Conservation (phyloP, 1,140 invertebrate genomes). For the Microplitis demolitor region DNA sequence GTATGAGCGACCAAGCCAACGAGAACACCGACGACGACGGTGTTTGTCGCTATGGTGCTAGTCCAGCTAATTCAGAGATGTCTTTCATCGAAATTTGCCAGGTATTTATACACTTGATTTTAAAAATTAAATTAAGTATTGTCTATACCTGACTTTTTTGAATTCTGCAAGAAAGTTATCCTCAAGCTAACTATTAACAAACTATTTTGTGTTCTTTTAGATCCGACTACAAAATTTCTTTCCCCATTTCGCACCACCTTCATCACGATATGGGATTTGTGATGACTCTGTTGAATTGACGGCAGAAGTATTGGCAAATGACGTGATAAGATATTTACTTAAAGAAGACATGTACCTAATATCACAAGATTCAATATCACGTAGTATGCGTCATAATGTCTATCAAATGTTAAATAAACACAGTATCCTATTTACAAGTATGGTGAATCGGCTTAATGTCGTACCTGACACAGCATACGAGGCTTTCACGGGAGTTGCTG, state of each 20-base stretch:
- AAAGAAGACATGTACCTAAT: constrained; percentile 59
- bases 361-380: constrained; percentile 55
- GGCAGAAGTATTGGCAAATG: constrained; percentile 52
- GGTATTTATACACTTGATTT: constrained; percentile 35
- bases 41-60: constrained; percentile 54
- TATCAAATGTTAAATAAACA: constrained; percentile 65
- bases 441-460: constrained; percentile 66
- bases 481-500: constrained; percentile 65
- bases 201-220: constrained; percentile 38
- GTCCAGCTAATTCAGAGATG: constrained; percentile 50
- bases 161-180: too few species aligned
- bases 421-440: constrained; percentile 66
- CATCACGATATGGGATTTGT: constrained; percentile 39
- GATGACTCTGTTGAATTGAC: constrained; percentile 54
- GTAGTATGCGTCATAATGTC: constrained; percentile 60
- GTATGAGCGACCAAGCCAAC: constrained; percentile 30
- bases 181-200: too few species aligned
- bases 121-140: too few species aligned
- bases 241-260: constrained; percentile 46
- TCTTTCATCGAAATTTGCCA: constrained; percentile 58
- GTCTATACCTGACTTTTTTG: too few species aligned
- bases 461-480: constrained; percentile 63
- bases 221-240: constrained; percentile 56
- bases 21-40: constrained; percentile 47
- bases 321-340: constrained; percentile 56